phyloP scores from a whole-genome alignment of 2,888 invertebrate species.

The Drosophila koepferae region DNA sequence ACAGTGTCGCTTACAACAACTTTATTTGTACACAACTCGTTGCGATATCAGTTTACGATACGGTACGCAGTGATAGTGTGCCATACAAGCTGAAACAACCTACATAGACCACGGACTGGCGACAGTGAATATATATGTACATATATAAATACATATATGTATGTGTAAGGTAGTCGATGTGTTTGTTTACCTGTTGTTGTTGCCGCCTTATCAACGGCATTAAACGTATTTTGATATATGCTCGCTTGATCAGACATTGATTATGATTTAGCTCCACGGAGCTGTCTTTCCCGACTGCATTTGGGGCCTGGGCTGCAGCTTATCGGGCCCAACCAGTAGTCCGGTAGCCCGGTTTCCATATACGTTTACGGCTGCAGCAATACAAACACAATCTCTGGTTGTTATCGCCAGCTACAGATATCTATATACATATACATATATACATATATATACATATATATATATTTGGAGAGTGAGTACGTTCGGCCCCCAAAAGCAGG shows the following conservation, averaged over 20 bases:
- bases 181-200: conserved; percentile 34
- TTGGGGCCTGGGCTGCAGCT: conserved; percentile 33
- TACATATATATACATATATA: conserved; percentile 2
- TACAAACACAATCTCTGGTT: conserved; percentile 54
- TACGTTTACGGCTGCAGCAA: conserved; percentile 32
- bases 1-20: conserved; percentile 43
- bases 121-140: conserved; percentile 3
- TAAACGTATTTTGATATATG: conserved; percentile 51
- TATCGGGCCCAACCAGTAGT: conserved; percentile 57
- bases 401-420: conserved; percentile 43
- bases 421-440: conserved; percentile 9
- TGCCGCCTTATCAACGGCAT: conserved; percentile 41
- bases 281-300: conserved; percentile 22
- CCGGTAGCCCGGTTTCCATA: conserved; percentile 47
- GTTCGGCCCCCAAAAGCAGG: conserved; percentile 60
- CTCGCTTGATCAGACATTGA: conserved; percentile 50
- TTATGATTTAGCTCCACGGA: conserved; percentile 49
- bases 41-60: conserved; percentile 58
- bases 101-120: conserved; percentile 28
- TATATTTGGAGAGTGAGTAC: neutral
- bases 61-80: conserved; percentile 51
- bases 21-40: conserved; percentile 60
- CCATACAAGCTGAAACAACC: conserved; percentile 48
- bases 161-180: conserved; percentile 30
- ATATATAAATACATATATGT: neutral